Conservation (phyloP, 2,113 vertebrate species). For the Hepsetus odoe region DNA sequence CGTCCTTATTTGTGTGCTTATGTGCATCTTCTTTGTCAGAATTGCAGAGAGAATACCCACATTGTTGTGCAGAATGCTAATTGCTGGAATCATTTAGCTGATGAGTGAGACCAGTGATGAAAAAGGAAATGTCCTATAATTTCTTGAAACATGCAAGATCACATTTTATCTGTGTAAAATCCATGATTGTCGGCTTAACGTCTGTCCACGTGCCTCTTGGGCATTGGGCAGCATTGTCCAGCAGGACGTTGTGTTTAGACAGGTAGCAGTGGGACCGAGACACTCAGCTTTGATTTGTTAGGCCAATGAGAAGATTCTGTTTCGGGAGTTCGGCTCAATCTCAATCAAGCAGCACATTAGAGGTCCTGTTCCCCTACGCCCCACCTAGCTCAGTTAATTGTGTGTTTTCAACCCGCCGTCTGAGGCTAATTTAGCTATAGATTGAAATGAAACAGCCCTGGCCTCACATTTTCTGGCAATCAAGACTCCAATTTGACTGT, state of each 20-base stretch:
- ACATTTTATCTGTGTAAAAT: neutral
- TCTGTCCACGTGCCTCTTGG: neutral
- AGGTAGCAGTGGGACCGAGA: conserved; percentile 15
- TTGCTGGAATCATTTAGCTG: neutral
- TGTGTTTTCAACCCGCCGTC: conserved; percentile 82
- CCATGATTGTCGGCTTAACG: neutral
- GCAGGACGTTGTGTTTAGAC: neutral
- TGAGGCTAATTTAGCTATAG: conserved; percentile 87
- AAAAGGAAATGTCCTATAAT: neutral
- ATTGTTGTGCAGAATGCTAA: neutral
- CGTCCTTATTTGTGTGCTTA: conserved; percentile 70
- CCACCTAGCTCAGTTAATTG: conserved; percentile 83
- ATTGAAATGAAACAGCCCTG: conserved; percentile 87
- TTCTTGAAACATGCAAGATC: neutral
- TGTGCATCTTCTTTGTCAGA: conserved; percentile 32
- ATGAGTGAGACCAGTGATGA: neutral
- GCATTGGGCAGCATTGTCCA: neutral
- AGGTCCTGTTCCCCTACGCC: conserved; percentile 72
- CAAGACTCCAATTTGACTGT: conserved; percentile 88
- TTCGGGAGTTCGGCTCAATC: conserved; percentile 69
- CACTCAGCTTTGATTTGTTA: conserved; percentile 51
- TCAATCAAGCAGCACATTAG: conserved; percentile 74
- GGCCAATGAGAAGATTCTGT: conserved; percentile 54
- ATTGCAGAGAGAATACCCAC: neutral
- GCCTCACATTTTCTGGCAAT: conserved; percentile 84